Base-by-base conservation (phyloP, 2,113 vertebrate genomes). In the Leptosomus discolor region DNA sequence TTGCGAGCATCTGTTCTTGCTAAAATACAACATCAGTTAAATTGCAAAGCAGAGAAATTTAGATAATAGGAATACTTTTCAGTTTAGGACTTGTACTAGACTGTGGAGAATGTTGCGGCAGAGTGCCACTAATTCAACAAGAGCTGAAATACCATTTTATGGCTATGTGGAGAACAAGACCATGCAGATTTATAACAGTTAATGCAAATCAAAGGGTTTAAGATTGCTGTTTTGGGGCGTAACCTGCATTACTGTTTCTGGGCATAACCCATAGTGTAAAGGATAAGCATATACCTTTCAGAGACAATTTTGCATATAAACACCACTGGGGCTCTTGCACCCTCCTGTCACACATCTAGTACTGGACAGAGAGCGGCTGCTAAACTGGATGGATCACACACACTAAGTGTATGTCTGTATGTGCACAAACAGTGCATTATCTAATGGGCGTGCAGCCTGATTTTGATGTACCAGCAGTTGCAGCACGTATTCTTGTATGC, bases 361-460 rank as follows among this genome's bases (percentile, higher is more conserved):
- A 56, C 54, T 17, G 60, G 36, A 27, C 50, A 78, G 23, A 77
- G 21, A 68, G 43, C 0, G 3, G 15, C 19, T 74, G 36, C 43
- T 61, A n/a, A 74, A 32, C 73, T 36, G 37, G 70, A 63, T 23
- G 11, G 56, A 36, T 5, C n/a, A 21, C 27, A 45, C 21, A 6
- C 4, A 2, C 3, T 36, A 53, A 0, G 2, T n/a, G 7, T 9
- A 11, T 46, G 27, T 36, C 24, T 67, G 5, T 11, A 7, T 4
- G 19, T 45, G 51, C 43, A 77, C 68, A 23, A 46, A 60, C 39
- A 64, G 45, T 32, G 27, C 57, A 12, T 48, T 34, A 36, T 3
- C n/a, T 36, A 63, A n/a, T 1, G 51, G 65, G 22, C 20, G 36
- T 30, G 30, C 48, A 93, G 50, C 16, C 63, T 56, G 11, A 13